Evolutionary conservation across 2,888 invertebrate species (phyloP), one percentile per base, ranked within the genome.

Genomic region (Standfussiana lucernea): DNA sequence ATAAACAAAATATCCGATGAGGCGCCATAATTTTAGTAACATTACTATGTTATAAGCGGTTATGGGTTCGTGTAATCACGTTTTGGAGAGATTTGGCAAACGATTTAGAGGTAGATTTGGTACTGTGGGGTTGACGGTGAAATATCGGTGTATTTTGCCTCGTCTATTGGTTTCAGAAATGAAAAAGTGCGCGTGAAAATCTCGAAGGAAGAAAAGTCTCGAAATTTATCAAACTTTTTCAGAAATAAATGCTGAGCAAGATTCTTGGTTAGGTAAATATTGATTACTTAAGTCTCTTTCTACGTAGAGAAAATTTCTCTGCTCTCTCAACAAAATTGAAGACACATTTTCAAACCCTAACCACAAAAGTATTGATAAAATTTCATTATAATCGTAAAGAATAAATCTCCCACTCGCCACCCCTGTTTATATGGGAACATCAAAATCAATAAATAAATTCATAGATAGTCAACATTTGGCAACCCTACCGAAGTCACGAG

Each of bases 1-100:
- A 94, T 94, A 94, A 95, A 95, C 95, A 93, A 95, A 94, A 94
- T 93, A 92, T 90, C 91, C 93, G 90, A 95, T 95, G 92, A 92
- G 87, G 91, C 90, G 84, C 85, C 90, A 90, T 93, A 93, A 94
- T 93, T 94, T 92, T 82, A 86, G 89, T 85, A 89, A 89, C 90
- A 92, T 90, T 92, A 91, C 89, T 88, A 84, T 75, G 72, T 77
- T 86, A 82, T 77, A 65, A 77, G 85, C 82, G 82, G 89, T 87
- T 87, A 84, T 83, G 72, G 85, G 72, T 76, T 75, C 81, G 45
- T 71, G 72, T 86, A 86, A 90, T 89, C 72, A 77, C 32, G 75
- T 83, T 84, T 83, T 74, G 67, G 71, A 59, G 65, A 73, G 77
- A 78, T 80, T 80, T 62, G 62, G 59, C 35, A 6, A 71, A 71